phyloP scores from a whole-genome alignment of 1,140 invertebrate species.

The Conopomorpha cramerella region DNA sequence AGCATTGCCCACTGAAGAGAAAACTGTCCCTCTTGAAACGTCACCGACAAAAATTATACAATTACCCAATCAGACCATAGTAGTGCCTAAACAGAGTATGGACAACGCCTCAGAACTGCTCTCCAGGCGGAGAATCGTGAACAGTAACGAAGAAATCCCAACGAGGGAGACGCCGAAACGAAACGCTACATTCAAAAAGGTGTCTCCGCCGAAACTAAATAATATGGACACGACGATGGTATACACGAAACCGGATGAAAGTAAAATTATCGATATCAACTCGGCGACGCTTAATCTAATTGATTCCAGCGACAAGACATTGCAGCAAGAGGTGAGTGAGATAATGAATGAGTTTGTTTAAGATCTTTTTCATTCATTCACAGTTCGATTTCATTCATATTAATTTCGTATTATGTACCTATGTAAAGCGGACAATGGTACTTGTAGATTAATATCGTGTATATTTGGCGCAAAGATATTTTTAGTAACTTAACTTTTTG shows the following conservation, averaged over 20 bases:
- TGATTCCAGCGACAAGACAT: slow-evolving; percentile 24
- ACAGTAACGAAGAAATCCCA: slow-evolving; percentile 13
- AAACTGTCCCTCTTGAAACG: slow-evolving; percentile 14
- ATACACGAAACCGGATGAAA: slow-evolving; percentile 33
- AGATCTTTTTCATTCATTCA: too few species aligned
- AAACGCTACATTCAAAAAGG: slow-evolving; percentile 49
- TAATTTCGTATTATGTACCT: too few species aligned
- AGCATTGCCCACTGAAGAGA: slow-evolving; percentile 34
- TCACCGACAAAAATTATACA: slow-evolving; percentile 39
- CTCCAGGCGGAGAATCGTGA: slow-evolving; percentile 30
- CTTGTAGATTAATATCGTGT: too few species aligned
- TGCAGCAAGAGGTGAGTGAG: slow-evolving; percentile 23
- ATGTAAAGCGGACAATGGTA: too few species aligned
- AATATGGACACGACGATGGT: slow-evolving; percentile 39
- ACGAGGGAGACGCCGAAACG: slow-evolving; percentile 42
- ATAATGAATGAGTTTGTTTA: neutral
- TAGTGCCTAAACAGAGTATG: slow-evolving; percentile 38
- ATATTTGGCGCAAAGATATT: too few species aligned
- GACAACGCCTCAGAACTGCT: slow-evolving; percentile 43
- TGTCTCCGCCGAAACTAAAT: slow-evolving; percentile 28
- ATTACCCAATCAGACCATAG: slow-evolving; percentile 42
- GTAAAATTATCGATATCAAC: slow-evolving; percentile 47
- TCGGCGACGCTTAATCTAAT: slow-evolving; percentile 41
- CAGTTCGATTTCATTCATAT: too few species aligned
- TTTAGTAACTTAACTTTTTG: too few species aligned